These are phyloP conservation scores for Litoditis marina DNA, from an alignment of 2,888 invertebrate genomes.

Conservation along the genomic window DNA sequence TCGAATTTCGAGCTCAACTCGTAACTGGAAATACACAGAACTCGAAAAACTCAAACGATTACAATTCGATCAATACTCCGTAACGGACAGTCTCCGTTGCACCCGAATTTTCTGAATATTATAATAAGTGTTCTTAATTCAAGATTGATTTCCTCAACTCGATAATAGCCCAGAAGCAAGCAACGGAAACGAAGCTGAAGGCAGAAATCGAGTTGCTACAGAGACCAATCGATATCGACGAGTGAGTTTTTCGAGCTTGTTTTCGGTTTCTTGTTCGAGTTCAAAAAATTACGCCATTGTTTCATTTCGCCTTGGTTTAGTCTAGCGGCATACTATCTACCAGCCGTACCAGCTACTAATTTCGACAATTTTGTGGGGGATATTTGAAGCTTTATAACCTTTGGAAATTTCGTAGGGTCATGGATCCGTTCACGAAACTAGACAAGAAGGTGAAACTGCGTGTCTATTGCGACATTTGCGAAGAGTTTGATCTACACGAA, in stretches of 20 bases:
- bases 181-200: slow-evolving; percentile 81
- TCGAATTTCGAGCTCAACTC: no score
- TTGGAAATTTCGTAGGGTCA: no score
- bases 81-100: no score
- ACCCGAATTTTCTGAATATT: no score
- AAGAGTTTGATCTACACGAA: slow-evolving; percentile 90
- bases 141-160: slow-evolving; percentile 82
- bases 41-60: no score
- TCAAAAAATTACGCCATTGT: no score
- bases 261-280: neutral
- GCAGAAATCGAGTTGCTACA: neutral
- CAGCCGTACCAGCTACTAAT: no score
- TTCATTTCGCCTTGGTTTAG: no score
- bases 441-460: slow-evolving; percentile 70
- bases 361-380: no score
- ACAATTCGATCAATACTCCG: no score
- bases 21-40: no score
- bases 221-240: neutral
- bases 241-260: neutral
- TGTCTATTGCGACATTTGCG: slow-evolving; percentile 94
- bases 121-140: neutral
- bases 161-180: slow-evolving; percentile 91
- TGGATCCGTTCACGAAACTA: slow-evolving; percentile 2
- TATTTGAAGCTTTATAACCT: no score
- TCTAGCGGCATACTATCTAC: neutral